Percentiles rank a stretch among this genome's conserved stretches.
Conservation (phyloP, 2,113 vertebrate species). For the Notiomystis cincta region DNA sequence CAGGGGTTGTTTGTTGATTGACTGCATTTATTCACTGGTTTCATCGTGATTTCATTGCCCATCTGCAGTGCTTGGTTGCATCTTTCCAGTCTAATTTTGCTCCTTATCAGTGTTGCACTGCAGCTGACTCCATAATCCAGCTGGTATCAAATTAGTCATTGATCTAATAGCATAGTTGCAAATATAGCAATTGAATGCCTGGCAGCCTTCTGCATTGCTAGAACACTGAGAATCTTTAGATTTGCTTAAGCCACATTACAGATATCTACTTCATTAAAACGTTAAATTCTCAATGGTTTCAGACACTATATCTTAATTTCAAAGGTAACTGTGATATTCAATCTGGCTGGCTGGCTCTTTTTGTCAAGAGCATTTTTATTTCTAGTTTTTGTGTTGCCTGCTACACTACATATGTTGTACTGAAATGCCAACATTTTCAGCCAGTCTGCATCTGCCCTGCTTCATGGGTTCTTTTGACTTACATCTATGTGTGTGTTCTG, state of each 20-base stretch:
- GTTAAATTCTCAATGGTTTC: neutral
- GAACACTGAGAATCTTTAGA: neutral
- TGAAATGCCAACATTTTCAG: neutral
- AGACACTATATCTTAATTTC: neutral
- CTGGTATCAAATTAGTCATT: conserved; percentile 63
- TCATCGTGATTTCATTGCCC: conserved; percentile 44
- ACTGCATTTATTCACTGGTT: neutral
- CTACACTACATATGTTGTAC: neutral
- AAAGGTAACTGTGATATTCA: neutral
- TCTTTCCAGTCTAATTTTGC: conserved; percentile 56
- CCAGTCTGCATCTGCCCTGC: neutral
- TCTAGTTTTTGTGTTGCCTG: neutral
- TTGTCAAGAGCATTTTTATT: neutral
- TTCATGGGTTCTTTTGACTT: neutral
- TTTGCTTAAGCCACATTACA: neutral
- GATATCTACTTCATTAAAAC: conserved; percentile 7
- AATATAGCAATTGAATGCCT: conserved; percentile 60
- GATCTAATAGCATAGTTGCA: conserved; percentile 59
- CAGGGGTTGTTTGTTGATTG: neutral
- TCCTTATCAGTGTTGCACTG: conserved; percentile 53
- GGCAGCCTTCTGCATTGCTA: conserved; percentile 5
- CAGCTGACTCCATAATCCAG: conserved; percentile 62
- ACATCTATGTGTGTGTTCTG: neutral
- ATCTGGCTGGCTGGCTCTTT: neutral
- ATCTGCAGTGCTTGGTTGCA: conserved; percentile 48